Percentiles rank a stretch among this genome's conserved stretches.
These are phyloP conservation scores for Rhineura floridana DNA, from an alignment of 2,113 vertebrate species.

Conservation along the genomic window DNA sequence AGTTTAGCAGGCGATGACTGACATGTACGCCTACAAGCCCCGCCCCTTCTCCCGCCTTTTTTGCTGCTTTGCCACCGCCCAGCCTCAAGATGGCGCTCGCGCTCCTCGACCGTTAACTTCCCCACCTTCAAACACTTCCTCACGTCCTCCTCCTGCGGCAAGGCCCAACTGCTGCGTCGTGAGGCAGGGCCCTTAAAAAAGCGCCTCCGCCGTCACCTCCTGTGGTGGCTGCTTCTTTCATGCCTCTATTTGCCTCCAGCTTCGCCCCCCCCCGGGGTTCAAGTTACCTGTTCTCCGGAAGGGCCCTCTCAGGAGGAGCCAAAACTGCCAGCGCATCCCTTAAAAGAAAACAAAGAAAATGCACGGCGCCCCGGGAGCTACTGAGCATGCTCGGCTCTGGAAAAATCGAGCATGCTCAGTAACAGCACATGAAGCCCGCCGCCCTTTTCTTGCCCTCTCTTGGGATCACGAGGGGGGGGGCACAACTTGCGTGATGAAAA, in stretches of 20 bases:
- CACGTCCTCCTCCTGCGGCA: no score
- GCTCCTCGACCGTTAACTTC: no score
- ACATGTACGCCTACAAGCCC: accelerated
- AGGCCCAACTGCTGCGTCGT: not conserved
- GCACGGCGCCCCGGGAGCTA: no score
- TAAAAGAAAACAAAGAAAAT: not conserved
- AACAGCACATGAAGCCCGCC: not conserved
- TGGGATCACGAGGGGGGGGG: no score
- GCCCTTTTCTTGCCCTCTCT: not conserved
- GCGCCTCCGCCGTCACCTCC: not conserved
- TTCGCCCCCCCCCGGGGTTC: no score
- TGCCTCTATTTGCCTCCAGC: no score
- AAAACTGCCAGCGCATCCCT: not conserved
- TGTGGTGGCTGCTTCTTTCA: no score
- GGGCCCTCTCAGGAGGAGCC: not conserved
- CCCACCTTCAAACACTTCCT: not conserved
- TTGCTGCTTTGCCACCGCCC: accelerated
- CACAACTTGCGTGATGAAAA: not conserved
- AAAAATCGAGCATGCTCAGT: not conserved
- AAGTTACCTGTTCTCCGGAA: not conserved
- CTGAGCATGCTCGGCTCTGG: not conserved
- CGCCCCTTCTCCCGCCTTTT: not conserved
- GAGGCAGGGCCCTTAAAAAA: not conserved
- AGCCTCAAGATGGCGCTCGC: not conserved
- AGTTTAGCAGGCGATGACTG: not conserved